Evolutionary conservation across 53 echinoderm and acorn worm species (phyloP).

Genomic region (Actinopyga echinites): DNA sequence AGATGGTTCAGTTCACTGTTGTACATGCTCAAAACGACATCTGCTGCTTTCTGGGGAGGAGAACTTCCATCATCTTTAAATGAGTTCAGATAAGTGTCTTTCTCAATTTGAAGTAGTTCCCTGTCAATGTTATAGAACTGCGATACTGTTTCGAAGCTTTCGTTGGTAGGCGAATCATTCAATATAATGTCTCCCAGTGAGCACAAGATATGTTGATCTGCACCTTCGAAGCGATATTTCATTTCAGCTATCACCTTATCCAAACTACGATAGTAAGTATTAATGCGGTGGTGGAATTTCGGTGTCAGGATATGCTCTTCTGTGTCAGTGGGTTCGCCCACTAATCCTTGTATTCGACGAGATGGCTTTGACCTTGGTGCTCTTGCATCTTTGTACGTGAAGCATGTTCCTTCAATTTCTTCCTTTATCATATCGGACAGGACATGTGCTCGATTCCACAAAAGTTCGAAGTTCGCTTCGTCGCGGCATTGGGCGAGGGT

Average conservation of each 20-base stretch:
- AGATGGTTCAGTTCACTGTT: no score
- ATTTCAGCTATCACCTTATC: constrained; percentile 19
- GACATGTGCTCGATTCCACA: constrained; percentile 1
- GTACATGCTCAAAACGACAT: no score
- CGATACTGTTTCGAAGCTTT: neutral
- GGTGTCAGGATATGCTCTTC: no score
- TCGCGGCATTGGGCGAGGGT: neutral
- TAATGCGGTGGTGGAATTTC: neutral
- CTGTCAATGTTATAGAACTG: neutral
- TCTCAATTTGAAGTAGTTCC: constrained; percentile 10
- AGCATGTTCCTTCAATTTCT: neutral
- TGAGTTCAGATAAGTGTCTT: neutral
- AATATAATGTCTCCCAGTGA: constrained; percentile 10
- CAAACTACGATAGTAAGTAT: neutral
- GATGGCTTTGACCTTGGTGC: neutral
- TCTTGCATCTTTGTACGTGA: neutral
- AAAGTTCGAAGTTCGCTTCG: constrained; percentile 1
- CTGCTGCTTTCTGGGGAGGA: no score
- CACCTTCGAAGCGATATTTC: neutral
- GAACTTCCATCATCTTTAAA: no score
- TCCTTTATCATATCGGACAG: neutral
- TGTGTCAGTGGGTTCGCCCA: neutral
- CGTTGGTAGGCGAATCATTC: neutral
- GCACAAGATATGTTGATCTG: neutral
- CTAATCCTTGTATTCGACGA: neutral